Conservation (phyloP, 2,888 invertebrate species). For the Monoplex corrugatus region DNA sequence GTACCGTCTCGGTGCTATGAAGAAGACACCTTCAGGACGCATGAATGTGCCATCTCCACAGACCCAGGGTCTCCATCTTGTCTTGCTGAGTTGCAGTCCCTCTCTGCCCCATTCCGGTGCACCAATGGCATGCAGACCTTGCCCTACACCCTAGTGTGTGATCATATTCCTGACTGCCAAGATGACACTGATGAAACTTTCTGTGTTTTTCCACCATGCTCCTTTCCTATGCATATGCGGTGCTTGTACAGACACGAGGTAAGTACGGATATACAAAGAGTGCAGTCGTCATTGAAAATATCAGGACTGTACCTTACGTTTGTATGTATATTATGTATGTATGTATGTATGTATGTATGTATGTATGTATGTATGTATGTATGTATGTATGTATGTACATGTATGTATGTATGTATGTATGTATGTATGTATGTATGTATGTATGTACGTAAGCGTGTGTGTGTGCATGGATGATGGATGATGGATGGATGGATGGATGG, state of each 20-base stretch:
- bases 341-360: not conserved
- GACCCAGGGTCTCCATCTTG: not conserved
- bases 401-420: no score
- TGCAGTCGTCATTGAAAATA: not conserved
- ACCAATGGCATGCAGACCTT: not conserved
- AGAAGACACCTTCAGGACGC: not conserved
- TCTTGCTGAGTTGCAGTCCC: not conserved
- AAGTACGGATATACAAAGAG: no score
- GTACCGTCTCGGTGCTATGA: not conserved
- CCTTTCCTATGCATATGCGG: not conserved
- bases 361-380: not conserved
- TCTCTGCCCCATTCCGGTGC: not conserved
- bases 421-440: no score
- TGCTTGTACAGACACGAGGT: not conserved
- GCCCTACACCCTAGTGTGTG: conserved; percentile 17
- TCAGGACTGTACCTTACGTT: no score
- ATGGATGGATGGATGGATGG: no score
- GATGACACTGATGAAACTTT: conserved; percentile 16
- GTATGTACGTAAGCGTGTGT: no score
- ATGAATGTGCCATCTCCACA: not conserved
- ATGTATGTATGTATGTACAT: not conserved
- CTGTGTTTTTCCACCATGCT: not conserved
- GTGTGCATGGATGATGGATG: no score
- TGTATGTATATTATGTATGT: not conserved
- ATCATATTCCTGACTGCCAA: not conserved